These are phyloP conservation scores for Falco concolor DNA, from an alignment of 2,797 vertebrate genomes.

Conservation along the genomic window DNA sequence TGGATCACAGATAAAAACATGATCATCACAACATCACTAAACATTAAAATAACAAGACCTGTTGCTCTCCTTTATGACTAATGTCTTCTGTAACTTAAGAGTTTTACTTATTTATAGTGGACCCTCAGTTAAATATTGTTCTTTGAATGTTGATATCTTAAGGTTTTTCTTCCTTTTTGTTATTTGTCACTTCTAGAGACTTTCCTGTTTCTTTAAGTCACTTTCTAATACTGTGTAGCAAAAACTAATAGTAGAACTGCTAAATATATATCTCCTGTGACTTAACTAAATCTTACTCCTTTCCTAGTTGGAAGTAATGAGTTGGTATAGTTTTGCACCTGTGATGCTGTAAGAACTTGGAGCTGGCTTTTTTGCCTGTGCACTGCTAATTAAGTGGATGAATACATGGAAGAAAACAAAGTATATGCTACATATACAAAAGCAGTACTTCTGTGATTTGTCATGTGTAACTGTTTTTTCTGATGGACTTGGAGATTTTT, in stretches of 20 bases:
- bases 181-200: neutral
- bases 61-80: neutral
- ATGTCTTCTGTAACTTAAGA: neutral
- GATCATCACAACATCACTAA: neutral
- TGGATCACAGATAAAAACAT: neutral
- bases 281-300: neutral
- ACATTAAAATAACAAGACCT: neutral
- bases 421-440: neutral
- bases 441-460: neutral
- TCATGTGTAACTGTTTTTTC: neutral
- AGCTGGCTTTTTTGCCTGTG: neutral
- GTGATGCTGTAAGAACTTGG: neutral
- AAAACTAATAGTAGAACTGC: neutral
- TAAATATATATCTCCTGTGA: neutral
- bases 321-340: neutral
- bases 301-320: neutral
- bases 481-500: neutral
- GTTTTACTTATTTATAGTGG: neutral
- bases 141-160: neutral
- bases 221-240: neutral
- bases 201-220: neutral
- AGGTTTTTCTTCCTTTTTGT: neutral
- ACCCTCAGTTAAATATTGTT: neutral
- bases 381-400: neutral
- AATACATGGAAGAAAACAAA: neutral